Percentiles rank a stretch among this genome's conserved stretches.
phyloP scores from a whole-genome alignment of 2,888 invertebrate species.

The Noctua janthina region DNA sequence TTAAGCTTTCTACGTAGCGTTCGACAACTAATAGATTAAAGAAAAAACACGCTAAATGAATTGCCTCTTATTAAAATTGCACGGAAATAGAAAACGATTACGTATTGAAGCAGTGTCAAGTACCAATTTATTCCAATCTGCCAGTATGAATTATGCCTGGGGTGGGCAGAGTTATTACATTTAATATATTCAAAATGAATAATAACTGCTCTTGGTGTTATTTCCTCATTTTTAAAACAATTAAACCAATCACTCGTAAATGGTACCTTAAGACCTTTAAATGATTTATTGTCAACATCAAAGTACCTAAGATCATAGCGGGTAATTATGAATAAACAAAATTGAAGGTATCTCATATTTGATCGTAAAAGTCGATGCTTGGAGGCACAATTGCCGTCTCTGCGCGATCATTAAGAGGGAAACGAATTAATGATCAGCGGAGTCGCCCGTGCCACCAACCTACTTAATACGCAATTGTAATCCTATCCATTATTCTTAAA shows the following conservation, averaged over 20 bases:
- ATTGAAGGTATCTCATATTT: slow-evolving; percentile 10
- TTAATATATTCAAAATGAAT: slow-evolving; percentile 63
- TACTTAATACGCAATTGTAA: slow-evolving; percentile 12
- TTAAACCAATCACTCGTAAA: slow-evolving; percentile 6
- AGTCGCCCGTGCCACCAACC: slow-evolving; percentile 7
- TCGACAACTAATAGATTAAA: not conserved
- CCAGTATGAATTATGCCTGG: slow-evolving; percentile 54
- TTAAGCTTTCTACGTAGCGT: not conserved
- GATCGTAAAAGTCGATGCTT: slow-evolving; percentile 5
- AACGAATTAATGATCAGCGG: slow-evolving; percentile 14
- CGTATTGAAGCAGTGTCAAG: slow-evolving; percentile 76
- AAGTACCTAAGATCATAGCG: not conserved
- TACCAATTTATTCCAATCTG: slow-evolving; percentile 73
- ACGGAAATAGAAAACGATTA: slow-evolving; percentile 63
- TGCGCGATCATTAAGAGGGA: slow-evolving; percentile 5
- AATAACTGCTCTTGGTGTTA: slow-evolving; percentile 28
- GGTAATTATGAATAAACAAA: slow-evolving; percentile 23
- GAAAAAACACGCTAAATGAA: not conserved
- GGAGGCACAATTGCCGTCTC: slow-evolving; percentile 4
- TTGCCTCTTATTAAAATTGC: slow-evolving; percentile 18
- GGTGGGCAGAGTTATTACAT: slow-evolving; percentile 70
- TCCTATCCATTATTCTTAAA: slow-evolving; percentile 9
- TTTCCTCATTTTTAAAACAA: slow-evolving; percentile 45
- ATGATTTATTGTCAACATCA: slow-evolving; percentile 23
- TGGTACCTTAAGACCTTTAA: not conserved